phyloP scores from a whole-genome alignment of 2,113 vertebrate genomes.

The Tyto alba region DNA sequence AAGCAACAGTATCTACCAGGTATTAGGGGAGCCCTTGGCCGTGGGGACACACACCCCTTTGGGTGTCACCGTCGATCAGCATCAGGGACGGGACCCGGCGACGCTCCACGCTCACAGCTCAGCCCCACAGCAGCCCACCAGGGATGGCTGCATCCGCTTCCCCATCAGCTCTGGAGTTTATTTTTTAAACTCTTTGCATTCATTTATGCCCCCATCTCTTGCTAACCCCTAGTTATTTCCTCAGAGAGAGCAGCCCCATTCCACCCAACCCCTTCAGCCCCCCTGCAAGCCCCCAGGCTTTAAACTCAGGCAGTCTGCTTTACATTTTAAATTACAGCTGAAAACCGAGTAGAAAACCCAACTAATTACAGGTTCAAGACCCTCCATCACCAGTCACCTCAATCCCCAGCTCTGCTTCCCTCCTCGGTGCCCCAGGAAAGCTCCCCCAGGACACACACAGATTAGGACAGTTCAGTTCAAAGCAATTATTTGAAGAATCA shows the following conservation, averaged over 20 bases:
- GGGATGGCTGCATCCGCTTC: rapidly evolving
- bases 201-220: neutral
- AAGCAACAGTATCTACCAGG: neutral
- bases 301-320: neutral
- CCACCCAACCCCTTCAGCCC: neutral
- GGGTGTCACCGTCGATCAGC: neutral
- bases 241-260: neutral
- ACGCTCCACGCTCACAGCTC: neutral
- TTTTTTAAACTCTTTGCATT: neutral
- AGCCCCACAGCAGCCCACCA: neutral
- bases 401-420: neutral
- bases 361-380: neutral
- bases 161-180: neutral
- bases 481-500: neutral
- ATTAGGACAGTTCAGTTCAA: neutral
- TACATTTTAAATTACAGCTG: neutral
- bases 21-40: rapidly evolving
- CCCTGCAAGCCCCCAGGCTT: neutral
- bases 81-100: rapidly evolving
- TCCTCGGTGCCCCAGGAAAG: neutral
- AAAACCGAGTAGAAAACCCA: neutral
- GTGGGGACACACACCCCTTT: neutral
- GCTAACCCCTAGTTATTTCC: rapidly evolving
- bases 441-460: neutral
- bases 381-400: neutral